These are phyloP conservation scores for Nemurella pictetii DNA, from an alignment of 2,888 invertebrate genomes.

Conservation along the genomic window DNA sequence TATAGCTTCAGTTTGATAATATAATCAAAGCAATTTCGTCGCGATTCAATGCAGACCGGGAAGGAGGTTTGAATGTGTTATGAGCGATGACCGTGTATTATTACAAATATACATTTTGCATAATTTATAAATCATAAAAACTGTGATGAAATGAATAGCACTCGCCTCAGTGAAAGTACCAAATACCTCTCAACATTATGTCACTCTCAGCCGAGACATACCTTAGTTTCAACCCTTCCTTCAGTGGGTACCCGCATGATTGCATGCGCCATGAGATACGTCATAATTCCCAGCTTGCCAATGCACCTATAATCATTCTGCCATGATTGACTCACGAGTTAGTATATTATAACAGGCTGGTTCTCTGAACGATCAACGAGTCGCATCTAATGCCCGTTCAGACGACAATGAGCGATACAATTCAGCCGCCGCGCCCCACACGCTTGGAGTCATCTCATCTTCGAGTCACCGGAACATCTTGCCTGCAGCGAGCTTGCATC, in stretches of 20 bases:
- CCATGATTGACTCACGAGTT: not conserved
- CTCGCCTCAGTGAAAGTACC: no score
- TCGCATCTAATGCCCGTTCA: not conserved
- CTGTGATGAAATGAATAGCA: no score
- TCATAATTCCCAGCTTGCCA: not conserved
- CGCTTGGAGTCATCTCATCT: no score
- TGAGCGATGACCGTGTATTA: no score
- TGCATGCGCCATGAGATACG: no score
- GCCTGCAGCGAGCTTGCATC: not conserved
- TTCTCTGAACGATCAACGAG: not conserved
- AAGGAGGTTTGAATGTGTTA: no score
- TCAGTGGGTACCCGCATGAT: not conserved
- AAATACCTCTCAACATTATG: no score
- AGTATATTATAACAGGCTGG: not conserved
- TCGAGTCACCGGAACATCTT: not conserved
- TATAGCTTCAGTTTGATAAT: not conserved
- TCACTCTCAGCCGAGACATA: not conserved
- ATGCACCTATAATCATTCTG: not conserved
- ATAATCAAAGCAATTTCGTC: no score
- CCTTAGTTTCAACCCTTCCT: not conserved
- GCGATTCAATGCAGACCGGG: no score
- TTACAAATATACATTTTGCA: no score
- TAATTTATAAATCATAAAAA: no score
- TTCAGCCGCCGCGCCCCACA: not conserved
- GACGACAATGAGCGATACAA: not conserved